These are phyloP conservation scores for Boleophthalmus pectinirostris DNA, from an alignment of 2,113 vertebrate genomes.

Conservation along the genomic window DNA sequence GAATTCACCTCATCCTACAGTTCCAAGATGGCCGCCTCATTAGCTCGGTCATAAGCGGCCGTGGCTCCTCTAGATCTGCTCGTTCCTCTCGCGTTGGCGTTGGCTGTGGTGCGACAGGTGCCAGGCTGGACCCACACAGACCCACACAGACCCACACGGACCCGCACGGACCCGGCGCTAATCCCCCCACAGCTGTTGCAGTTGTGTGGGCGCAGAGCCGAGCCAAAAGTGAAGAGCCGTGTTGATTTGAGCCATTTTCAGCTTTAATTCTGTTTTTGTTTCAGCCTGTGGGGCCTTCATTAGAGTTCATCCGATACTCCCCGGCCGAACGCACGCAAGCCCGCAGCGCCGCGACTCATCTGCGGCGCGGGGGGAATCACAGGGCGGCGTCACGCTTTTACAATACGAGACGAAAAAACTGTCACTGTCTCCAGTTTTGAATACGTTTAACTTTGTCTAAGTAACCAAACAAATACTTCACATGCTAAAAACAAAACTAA, in stretches of 20 bases:
- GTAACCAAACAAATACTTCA: too few species aligned
- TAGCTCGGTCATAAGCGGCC: too few species aligned
- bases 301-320: neutral
- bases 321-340: neutral
- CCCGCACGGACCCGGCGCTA: constrained; percentile 62
- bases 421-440: too few species aligned
- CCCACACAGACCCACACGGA: too few species aligned
- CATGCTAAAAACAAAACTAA: too few species aligned
- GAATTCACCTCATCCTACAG: too few species aligned
- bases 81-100: constrained; percentile 28
- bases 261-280: neutral
- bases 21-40: too few species aligned
- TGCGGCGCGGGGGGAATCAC: too few species aligned
- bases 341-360: neutral
- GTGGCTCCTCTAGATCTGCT: too few species aligned
- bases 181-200: constrained; percentile 83
- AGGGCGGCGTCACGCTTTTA: too few species aligned
- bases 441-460: too few species aligned
- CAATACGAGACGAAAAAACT: too few species aligned
- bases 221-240: neutral
- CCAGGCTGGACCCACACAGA: constrained; percentile 59
- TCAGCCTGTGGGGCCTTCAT: neutral
- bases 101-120: constrained; percentile 74
- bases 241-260: constrained; percentile 9
- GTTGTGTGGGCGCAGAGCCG: constrained; percentile 60